Evolutionary conservation across 1,140 invertebrate species (phyloP), one percentile per base, ranked within the genome.

Genomic region (Cotesia typhae): DNA sequence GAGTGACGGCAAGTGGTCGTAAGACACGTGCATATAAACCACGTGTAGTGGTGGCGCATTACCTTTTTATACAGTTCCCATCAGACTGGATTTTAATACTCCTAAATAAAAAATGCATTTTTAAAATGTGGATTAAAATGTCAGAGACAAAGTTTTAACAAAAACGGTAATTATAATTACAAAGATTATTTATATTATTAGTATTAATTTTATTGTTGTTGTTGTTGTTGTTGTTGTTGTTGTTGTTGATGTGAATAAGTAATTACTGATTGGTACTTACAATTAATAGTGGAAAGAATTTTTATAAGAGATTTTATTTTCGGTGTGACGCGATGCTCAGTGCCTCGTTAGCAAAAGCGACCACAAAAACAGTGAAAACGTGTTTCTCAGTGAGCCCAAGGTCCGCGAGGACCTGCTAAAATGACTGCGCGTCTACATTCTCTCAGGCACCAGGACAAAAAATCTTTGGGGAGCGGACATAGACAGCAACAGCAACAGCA

Each of bases 341-440:
- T 74, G 78, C 74, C 82, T 85, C 80, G 74, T 77, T 77, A 41
- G 67, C 5, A 17, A 64, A 67, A 71, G 80, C 74, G 71, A 57
- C 63, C n/a, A 75, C 77, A 81, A 73, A 77, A 76, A 80, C 80
- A 82, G 83, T 80, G 80, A 79, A 78, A 77, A 73, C 70, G 68
- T 74, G 64, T 65, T 65, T 74, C 59, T 71, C 63, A 38, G 65
- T 67, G 47, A 74, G 63, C 47, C 55, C 67, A 73, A 78, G 79
- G 84, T 81, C 84, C 82, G 77, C 76, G 71, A 75, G 75, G 84
- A 80, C 85, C 84, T 84, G 78, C 73, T 86, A 85, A 84, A 75
- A 86, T 86, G 85, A 86, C 85, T 77, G 85, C 85, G 74, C 85
- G 85, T 84, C 81, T 86, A 74, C 84, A 87, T 78, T 85, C 85